Percentiles rank a stretch among this genome's conserved stretches.
phyloP scores from a whole-genome alignment of 1,140 invertebrate species.

The Caenorhabditis briggsae region DNA sequence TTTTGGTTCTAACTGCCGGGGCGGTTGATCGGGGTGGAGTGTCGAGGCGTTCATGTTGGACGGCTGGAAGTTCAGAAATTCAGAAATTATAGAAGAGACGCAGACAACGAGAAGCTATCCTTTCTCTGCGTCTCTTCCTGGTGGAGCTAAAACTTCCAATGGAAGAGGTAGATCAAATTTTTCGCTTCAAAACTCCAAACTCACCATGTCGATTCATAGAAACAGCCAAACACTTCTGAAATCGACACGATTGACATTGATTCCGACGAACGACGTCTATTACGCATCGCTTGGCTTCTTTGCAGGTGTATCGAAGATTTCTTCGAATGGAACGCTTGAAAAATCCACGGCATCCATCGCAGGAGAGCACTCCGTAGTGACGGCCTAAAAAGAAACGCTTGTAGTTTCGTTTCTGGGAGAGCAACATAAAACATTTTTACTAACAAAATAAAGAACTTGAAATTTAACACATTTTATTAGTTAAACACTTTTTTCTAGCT shows the following conservation, averaged over 20 bases:
- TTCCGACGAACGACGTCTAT: conserved; percentile 57
- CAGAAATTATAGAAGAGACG: not conserved
- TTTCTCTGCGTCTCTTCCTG: not conserved
- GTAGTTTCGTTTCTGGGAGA: not conserved
- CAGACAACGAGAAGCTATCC: conserved; percentile 1
- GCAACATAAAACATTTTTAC: not conserved
- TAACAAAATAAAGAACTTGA: not conserved
- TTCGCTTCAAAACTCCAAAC: not conserved
- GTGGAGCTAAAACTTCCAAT: not conserved
- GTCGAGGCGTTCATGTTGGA: conserved; percentile 53
- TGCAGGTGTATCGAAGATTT: conserved; percentile 57
- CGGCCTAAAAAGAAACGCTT: conserved; percentile 17
- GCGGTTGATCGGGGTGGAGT: not conserved
- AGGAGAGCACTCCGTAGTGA: conserved; percentile 62
- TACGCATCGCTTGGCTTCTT: conserved; percentile 34
- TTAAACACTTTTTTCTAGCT: not conserved
- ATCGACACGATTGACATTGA: conserved; percentile 61
- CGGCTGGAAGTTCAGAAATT: conserved; percentile 52
- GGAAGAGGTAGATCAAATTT: no score
- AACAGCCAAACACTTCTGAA: conserved; percentile 57
- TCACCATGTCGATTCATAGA: conserved; percentile 60
- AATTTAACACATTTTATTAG: not conserved
- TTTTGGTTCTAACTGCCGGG: not conserved
- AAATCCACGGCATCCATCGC: conserved; percentile 62
- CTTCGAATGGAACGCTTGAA: conserved; percentile 61